phyloP scores from a whole-genome alignment of 2,888 invertebrate species.

The Eurytoma californica region DNA sequence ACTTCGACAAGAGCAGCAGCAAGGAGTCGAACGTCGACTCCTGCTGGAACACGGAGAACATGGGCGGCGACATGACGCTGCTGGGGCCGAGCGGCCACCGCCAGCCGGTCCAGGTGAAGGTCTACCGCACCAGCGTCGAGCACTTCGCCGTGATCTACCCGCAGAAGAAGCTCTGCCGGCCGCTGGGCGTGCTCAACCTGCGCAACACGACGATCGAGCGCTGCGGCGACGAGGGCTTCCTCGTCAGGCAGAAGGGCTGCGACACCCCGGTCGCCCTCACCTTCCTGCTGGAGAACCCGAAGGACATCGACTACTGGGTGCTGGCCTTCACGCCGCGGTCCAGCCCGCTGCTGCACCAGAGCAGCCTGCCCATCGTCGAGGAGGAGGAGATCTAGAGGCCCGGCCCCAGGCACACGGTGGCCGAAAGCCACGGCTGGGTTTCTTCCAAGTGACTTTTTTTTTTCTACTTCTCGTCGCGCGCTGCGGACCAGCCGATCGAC shows the following conservation, averaged over 20 bases:
- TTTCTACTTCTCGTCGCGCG: too few species aligned
- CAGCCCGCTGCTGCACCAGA: slow-evolving; percentile 77
- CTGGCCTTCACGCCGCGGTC: slow-evolving; percentile 78
- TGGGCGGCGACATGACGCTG: slow-evolving; percentile 80
- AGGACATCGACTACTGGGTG: slow-evolving; percentile 80
- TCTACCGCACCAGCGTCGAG: slow-evolving; percentile 80
- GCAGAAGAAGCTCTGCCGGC: slow-evolving; percentile 79
- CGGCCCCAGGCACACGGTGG: neutral
- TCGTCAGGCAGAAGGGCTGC: slow-evolving; percentile 80
- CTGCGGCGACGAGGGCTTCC: slow-evolving; percentile 76
- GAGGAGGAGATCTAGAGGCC: slow-evolving; percentile 78
- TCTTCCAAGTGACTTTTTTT: neutral
- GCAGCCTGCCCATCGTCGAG: slow-evolving; percentile 79
- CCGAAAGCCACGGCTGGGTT: slow-evolving; percentile 42
- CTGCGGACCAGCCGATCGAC: neutral
- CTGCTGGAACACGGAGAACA: slow-evolving; percentile 78
- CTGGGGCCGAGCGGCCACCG: slow-evolving; percentile 78
- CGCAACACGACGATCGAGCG: slow-evolving; percentile 79
- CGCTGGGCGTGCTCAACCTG: slow-evolving; percentile 80
- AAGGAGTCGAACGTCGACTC: slow-evolving; percentile 72
- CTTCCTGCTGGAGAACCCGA: slow-evolving; percentile 78
- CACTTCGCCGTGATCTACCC: slow-evolving; percentile 82
- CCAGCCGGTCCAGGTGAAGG: slow-evolving; percentile 80
- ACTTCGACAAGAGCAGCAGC: slow-evolving; percentile 67
- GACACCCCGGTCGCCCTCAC: slow-evolving; percentile 80